Evolutionary conservation across 2,797 vertebrate genomes (phyloP).

Genomic region (Tokudaia muenninki): DNA sequence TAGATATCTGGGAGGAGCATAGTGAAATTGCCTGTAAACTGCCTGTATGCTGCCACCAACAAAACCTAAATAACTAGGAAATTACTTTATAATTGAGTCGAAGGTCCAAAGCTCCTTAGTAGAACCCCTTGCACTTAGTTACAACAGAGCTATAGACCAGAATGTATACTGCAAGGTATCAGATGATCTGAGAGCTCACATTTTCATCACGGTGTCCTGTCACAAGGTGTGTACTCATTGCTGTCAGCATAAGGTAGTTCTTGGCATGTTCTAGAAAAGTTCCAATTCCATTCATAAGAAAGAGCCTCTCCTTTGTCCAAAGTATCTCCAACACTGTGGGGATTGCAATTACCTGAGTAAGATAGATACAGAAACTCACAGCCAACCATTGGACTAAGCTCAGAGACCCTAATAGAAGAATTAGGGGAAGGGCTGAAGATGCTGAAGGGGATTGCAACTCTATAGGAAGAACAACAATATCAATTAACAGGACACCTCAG

Average conservation of each 20-base stretch:
- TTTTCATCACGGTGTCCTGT: not conserved
- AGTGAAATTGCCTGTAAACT: not conserved
- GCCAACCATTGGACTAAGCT: not conserved
- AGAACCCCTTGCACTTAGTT: not conserved
- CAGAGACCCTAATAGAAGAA: not conserved
- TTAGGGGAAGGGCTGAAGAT: not conserved
- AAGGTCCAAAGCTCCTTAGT: not conserved
- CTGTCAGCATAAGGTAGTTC: not conserved
- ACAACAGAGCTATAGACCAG: not conserved
- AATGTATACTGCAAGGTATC: not conserved
- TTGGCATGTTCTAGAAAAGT: not conserved
- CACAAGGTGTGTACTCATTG: not conserved
- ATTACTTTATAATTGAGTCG: accelerated
- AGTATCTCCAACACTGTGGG: not conserved
- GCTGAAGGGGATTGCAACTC: not conserved
- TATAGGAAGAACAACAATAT: not conserved
- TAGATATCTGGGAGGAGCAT: not conserved
- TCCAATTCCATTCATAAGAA: not conserved
- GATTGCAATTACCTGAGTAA: not conserved
- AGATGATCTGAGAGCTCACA: not conserved
- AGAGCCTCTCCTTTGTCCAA: not conserved
- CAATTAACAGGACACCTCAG: not conserved
- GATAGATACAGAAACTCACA: not conserved
- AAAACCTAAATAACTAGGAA: not conserved
- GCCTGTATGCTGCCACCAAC: not conserved